Evolutionary conservation across 1,140 invertebrate genomes (phyloP), one percentile per base, ranked within the genome.

Genomic region (Varroa destructor): DNA sequence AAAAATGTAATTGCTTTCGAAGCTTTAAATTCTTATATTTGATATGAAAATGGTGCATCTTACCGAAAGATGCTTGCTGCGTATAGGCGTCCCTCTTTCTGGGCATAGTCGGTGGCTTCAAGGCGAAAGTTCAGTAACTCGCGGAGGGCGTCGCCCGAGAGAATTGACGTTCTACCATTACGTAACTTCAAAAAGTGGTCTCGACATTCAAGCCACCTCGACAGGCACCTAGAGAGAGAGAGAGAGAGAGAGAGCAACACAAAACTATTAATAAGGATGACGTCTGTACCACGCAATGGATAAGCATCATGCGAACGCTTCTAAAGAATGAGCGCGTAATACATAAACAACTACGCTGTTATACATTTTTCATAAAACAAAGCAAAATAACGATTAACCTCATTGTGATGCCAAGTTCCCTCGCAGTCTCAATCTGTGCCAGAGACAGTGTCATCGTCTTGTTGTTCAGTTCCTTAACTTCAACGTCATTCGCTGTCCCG

Each of bases 371-470:
- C 25, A 25, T 25, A 25, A 25, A 25, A 25, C 25, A 25, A 25
- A 25, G 25, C 25, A 25, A 25, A 25, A 25, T 25, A 25, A 25
- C 25, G 25, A 25, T 25, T 25, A 25, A 67, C 61, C 61, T 67
- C 61, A 67, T n/a, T 3, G 61, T 43, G 14, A 67, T 67, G 40
- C 61, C 61, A 37, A 67, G 14, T 67, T 67, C 61, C 46, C 46
- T 67, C 61, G 61, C 61, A 3, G 61, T 67, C 37, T 67, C 61
- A 37, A 67, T 67, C 61, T 67, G 61, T 43, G 40, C 61, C 1
- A 67, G 40, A 1, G 61, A 67, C 2, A 67, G 61, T 46, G 40
- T 67, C 12, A 67, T 8, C 12, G 40, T 43, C 61, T 40, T 40
- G 3, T 12, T 14, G 12, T 67, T 40, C 5, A 36, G 12, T 12